A percentile compares a stretch with the other conserved stretches of the same genome.
These are phyloP conservation scores for Takifugu rubripes DNA, from an alignment of 2,797 vertebrate species.

Conservation along the genomic window DNA sequence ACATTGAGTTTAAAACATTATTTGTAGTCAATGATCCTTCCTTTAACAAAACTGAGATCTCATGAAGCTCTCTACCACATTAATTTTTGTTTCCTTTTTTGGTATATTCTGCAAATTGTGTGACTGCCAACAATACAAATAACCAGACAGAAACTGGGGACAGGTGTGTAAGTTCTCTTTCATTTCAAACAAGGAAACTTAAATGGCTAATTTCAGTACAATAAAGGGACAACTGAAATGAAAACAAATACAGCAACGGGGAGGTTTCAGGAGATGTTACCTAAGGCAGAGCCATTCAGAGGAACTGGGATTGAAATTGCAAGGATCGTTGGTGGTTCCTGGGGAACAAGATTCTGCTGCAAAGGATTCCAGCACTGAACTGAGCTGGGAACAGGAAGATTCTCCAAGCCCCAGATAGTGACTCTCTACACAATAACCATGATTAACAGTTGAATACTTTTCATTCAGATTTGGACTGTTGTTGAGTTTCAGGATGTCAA, in stretches of 20 bases:
- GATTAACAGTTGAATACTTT: neutral
- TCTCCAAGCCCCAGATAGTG: neutral
- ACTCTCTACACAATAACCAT: neutral
- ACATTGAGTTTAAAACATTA: no score
- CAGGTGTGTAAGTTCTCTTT: no score
- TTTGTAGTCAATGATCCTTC: constrained; percentile 32
- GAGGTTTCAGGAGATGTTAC: neutral
- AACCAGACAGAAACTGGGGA: no score
- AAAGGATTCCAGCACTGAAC: neutral
- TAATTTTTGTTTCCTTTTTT: constrained; percentile 11
- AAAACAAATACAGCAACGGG: no score
- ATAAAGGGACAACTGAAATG: no score
- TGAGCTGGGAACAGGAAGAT: neutral
- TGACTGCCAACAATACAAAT: neutral
- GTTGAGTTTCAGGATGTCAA: no score
- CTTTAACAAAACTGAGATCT: constrained; percentile 17
- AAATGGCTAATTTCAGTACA: no score
- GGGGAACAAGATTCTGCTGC: neutral
- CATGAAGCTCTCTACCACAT: constrained; percentile 33
- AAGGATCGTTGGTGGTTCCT: neutral
- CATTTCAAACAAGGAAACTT: no score
- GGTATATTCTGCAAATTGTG: constrained; percentile 29
- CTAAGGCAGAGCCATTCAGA: neutral
- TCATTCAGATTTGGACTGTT: no score
- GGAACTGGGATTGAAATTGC: neutral